Base-by-base conservation (phyloP, 2,797 vertebrate genomes). In the Thaleichthys pacificus region DNA sequence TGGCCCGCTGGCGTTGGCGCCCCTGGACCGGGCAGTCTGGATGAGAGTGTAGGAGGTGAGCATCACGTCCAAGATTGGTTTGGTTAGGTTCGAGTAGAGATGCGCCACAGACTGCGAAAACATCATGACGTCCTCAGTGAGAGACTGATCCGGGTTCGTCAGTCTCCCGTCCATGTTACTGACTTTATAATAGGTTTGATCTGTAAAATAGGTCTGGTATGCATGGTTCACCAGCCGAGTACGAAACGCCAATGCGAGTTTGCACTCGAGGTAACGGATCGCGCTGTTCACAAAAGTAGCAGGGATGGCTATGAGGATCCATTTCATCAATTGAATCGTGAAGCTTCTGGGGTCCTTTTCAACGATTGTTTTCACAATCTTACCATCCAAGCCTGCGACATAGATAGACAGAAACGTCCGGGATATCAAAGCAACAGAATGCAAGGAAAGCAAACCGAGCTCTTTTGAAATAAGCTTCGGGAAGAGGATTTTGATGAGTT, bases 201-300 rank as follows among this genome's bases (percentile, higher is more conserved):
- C 84, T 19, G 96, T 91, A 83, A 99, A 99, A 82, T 99, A 99
- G 72, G 97, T 98, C 79, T 91, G 85, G 72, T 99, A 99, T 15
- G 97, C 97, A 21, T 95, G 95, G 81, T 94, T 84, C 79, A 98
- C 98, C 15, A 98, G 91, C 66, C 98, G 96, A 1, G 97, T 98
- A 83, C 97, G 95, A 87, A 98, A 96, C 74, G 96, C 97, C 85
- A 99, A 89, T 1, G 97, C 97, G 87, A 99, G 88, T 66, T 96
- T 97, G 92, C 98, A 93, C 88, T 99, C 98, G 86, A 99, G 89
- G 91, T 95, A 99, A 68, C 97, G 94, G 80, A 99, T 99, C 72
- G 94, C 95, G 90, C 97, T 99, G 92, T 99, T 99, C 83, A 99
- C 97, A 38, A 99, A 99, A 0, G 98, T 99, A 77, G 98, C 97